Base-by-base conservation (phyloP, 2,113 vertebrate species). In the Chitala chitala region DNA sequence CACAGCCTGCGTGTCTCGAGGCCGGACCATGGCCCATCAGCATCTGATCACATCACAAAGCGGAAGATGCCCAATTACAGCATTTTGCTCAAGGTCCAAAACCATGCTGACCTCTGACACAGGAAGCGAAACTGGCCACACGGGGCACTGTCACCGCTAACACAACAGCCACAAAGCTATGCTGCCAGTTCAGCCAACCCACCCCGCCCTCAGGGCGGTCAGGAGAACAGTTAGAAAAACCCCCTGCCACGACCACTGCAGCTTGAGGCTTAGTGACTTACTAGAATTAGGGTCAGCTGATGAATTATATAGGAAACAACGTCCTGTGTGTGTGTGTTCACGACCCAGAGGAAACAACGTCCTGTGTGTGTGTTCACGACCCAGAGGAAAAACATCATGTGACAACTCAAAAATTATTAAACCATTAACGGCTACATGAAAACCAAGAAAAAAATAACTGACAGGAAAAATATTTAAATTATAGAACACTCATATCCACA, bases 261-360 rank as follows among this genome's bases (percentile, higher is more conserved):
- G 77, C 75, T 3, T n/a, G 29, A 71, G 73, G 77, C 74, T 69
- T 0, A 31, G 31, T 15, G 53, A 69, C 54, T 56, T 55, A 4
- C 53, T 58, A n/a, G 56, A 74, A 83, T 80, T 70, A 40, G 48
- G 56, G 75, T 81, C 76, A 78, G 74, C 74, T 72, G 75, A 82
- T 77, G 69, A 54, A 26, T 63, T 82, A 73, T 17, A 69, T 33
- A 20, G 74, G 42, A 74, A 75, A 76, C 70, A 48, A 17, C 53
- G 51, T 1, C 26, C 20, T n/a, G 33, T 72, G 20, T 69, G 71
- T 77, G n/a, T n/a, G n/a, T n/a, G n/a, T n/a, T n/a, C n/a, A n/a
- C n/a, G n/a, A n/a, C n/a, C n/a, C n/a, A n/a, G n/a, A n/a, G n/a
- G n/a, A n/a, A n/a, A n/a, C n/a, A n/a, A n/a, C n/a, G n/a, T n/a